These are phyloP conservation scores for Trichosurus vulpecula DNA, from an alignment of 2,797 vertebrate species.

Conservation along the genomic window DNA sequence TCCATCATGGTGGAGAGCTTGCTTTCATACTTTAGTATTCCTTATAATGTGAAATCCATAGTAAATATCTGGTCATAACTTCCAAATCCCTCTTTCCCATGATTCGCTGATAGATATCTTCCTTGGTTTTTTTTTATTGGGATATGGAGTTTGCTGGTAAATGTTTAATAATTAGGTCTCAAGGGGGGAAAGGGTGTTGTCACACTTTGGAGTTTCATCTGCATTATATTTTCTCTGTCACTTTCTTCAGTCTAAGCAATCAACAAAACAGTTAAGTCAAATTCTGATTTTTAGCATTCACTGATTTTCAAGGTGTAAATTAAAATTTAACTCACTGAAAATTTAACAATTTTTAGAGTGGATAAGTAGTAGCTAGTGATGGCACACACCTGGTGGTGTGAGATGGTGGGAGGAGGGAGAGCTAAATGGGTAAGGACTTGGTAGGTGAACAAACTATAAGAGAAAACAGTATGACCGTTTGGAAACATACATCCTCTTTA, in stretches of 20 bases:
- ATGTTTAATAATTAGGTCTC: not conserved
- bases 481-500: not conserved
- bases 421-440: not conserved
- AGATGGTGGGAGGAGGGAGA: not conserved
- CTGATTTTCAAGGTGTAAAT: not conserved
- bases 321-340: too few species aligned
- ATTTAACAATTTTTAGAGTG: not conserved
- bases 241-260: not conserved
- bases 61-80: not conserved
- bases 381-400: not conserved
- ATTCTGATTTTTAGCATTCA: not conserved
- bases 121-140: not conserved
- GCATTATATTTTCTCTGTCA: not conserved
- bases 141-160: not conserved
- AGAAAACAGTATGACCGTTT: not conserved
- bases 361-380: not conserved
- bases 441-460: not conserved
- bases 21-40: not conserved
- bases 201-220: not conserved
- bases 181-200: not conserved
- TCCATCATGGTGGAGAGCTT: not conserved
- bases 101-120: not conserved
- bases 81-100: not conserved
- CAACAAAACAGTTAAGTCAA: not conserved
- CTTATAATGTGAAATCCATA: not conserved